Evolutionary conservation across 2,888 invertebrate genomes (phyloP), one percentile per base, ranked within the genome.

Genomic region (Andrena hattorfiana): DNA sequence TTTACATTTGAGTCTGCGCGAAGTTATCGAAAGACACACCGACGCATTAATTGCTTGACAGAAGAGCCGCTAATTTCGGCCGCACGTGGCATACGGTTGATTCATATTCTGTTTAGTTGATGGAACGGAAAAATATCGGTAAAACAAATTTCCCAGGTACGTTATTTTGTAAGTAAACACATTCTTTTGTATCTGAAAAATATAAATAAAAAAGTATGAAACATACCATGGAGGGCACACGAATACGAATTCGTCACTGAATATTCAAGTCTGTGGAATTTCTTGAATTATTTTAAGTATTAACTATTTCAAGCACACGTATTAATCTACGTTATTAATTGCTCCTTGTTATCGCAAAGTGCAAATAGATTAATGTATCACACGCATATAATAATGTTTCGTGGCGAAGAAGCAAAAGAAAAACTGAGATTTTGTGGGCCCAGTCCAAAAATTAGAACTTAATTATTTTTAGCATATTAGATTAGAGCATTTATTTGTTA

Each of bases 401-500:
- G 20, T 79, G 64, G 56, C 26, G 70, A 60, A 66, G 64, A 72
- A 66, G 64, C 77, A 66, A 35, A 63, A 35, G 13, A 35, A 66
- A 76, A 68, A 78, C 56, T 83, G 72, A 77, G 66, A 67, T 73
- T 42, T 69, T 69, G 89, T 90, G 88, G 86, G 89, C 89, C 89
- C 92, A 92, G 92, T 93, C 92, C 91, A 92, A 90, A 90, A 90
- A 85, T 79, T 90, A 91, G 87, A 87, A 87, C 77, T 87, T 85
- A 89, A 89, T 89, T 88, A 88, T 92, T 92, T 91, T 90, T 91
- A 92, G 89, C 90, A 91, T 89, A 81, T 87, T 92, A 93, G 89
- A 89, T 86, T 93, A 93, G 90, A 89, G 89, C 91, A 91, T 93
- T 93, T 91, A 92, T 93, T 93, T 93, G 93, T 93, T 93, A 92